phyloP scores from a whole-genome alignment of 2,888 invertebrate species.

The Ectropis crepuscularia region DNA sequence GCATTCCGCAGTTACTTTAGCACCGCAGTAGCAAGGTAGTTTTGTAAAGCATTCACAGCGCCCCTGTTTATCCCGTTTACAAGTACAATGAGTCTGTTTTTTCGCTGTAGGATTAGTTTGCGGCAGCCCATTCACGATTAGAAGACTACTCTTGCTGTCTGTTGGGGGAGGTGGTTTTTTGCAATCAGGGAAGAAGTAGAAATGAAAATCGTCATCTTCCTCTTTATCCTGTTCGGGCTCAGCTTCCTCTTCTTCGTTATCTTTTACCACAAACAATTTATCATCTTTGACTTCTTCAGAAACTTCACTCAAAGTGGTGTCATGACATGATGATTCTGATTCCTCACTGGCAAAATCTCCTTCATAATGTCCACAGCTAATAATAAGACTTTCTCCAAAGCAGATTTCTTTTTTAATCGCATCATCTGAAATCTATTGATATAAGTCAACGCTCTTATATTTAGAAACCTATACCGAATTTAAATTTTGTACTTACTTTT shows the following conservation, averaged over 20 bases:
- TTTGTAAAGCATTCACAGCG: slow-evolving; percentile 64
- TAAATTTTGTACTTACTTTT: too few relatives aligned
- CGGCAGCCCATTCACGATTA: slow-evolving; percentile 69
- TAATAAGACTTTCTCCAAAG: slow-evolving; percentile 82
- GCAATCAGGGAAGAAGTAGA: slow-evolving; percentile 79
- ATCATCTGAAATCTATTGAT: slow-evolving; percentile 65
- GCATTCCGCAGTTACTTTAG: slow-evolving; percentile 60
- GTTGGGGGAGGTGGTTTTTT: slow-evolving; percentile 52
- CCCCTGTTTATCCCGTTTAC: slow-evolving; percentile 57
- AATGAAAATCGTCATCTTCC: slow-evolving; percentile 69
- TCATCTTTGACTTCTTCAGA: slow-evolving; percentile 53
- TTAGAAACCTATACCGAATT: too few relatives aligned
- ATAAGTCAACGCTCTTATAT: too few relatives aligned
- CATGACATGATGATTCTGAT: slow-evolving; percentile 68
- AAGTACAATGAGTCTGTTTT: slow-evolving; percentile 55
- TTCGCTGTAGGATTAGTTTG: slow-evolving; percentile 59
- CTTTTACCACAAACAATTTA: slow-evolving; percentile 49
- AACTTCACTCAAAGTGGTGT: slow-evolving; percentile 53
- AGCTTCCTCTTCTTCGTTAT: slow-evolving; percentile 49
- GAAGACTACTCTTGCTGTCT: slow-evolving; percentile 64
- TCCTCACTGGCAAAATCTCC: slow-evolving; percentile 60
- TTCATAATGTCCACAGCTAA: slow-evolving; percentile 79
- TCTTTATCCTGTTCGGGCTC: slow-evolving; percentile 47
- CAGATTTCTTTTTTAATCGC: slow-evolving; percentile 75
- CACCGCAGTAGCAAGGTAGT: slow-evolving; percentile 71